A percentile compares a stretch with the other conserved stretches of the same genome.
Conservation (phyloP, 1,140 invertebrate species). For the Papilio machaon region DNA sequence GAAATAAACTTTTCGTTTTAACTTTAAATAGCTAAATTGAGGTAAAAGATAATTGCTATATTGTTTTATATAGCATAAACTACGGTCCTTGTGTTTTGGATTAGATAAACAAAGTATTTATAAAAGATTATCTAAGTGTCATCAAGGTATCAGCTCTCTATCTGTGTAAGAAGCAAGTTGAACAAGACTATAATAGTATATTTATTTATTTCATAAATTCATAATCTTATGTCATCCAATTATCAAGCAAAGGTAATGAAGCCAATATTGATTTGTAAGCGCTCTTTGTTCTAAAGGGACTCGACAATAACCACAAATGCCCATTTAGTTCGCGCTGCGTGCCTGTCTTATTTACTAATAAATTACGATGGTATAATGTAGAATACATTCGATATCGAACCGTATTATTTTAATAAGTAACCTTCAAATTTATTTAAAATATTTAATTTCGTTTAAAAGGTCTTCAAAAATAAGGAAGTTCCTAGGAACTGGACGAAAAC, state of each 20-base stretch:
- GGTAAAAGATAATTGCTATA: not conserved
- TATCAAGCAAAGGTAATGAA: not conserved
- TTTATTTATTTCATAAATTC: not conserved
- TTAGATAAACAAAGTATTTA: not conserved
- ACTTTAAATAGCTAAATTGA: not conserved
- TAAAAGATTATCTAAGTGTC: not conserved
- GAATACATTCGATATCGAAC: not conserved
- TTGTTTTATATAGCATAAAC: not conserved
- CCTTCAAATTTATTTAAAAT: too few species aligned
- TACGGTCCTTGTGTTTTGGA: not conserved
- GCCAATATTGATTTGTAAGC: not conserved
- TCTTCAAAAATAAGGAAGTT: too few species aligned
- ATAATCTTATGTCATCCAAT: not conserved
- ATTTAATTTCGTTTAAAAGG: too few species aligned
- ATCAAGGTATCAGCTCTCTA: not conserved
- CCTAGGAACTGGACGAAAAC: too few species aligned
- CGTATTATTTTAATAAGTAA: not conserved
- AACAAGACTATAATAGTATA: not conserved
- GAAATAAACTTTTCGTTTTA: not conserved
- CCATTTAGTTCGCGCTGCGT: not conserved
- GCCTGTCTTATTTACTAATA: not conserved
- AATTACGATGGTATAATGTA: not conserved
- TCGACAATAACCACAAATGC: not conserved
- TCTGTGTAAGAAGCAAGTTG: not conserved
- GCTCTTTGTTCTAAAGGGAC: conserved; percentile 3